These are phyloP conservation scores for Pterocles orientalis DNA, from an alignment of 2,113 vertebrate species.

Conservation along the genomic window DNA sequence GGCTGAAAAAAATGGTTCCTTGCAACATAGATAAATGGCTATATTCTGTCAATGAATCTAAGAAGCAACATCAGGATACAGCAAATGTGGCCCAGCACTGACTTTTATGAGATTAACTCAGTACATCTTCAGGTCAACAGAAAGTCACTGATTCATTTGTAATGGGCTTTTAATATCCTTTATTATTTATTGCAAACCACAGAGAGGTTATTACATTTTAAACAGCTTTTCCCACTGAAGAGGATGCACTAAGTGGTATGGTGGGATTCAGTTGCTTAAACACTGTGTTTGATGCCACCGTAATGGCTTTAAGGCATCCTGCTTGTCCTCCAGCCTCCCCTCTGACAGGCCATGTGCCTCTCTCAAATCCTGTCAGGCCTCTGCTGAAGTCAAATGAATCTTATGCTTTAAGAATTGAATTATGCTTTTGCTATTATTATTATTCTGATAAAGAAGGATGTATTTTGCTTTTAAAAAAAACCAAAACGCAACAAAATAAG, in stretches of 20 bases:
- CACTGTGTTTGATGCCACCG: not conserved
- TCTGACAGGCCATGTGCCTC: not conserved
- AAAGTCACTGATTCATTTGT: not conserved
- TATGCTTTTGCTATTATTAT: not conserved
- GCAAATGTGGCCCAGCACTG: not conserved
- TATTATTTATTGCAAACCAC: not conserved
- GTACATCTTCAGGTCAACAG: not conserved
- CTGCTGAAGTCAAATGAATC: not conserved
- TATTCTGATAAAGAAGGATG: not conserved
- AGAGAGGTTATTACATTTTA: not conserved
- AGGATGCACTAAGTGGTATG: not conserved
- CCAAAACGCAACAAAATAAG: not conserved
- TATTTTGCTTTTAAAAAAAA: not conserved
- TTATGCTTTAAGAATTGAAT: not conserved
- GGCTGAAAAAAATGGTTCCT: not conserved
- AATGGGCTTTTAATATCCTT: not conserved
- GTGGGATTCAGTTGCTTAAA: not conserved
- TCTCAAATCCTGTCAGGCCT: not conserved
- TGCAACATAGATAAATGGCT: not conserved
- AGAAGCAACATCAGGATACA: not conserved
- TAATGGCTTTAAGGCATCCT: not conserved
- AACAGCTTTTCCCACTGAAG: not conserved
- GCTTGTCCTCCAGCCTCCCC: not conserved
- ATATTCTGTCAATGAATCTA: not conserved
- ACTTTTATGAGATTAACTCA: not conserved